Percentiles rank a stretch among this genome's conserved stretches.
phyloP scores from a whole-genome alignment of 2,113 vertebrate genomes.

The Apaloderma vittatum region DNA sequence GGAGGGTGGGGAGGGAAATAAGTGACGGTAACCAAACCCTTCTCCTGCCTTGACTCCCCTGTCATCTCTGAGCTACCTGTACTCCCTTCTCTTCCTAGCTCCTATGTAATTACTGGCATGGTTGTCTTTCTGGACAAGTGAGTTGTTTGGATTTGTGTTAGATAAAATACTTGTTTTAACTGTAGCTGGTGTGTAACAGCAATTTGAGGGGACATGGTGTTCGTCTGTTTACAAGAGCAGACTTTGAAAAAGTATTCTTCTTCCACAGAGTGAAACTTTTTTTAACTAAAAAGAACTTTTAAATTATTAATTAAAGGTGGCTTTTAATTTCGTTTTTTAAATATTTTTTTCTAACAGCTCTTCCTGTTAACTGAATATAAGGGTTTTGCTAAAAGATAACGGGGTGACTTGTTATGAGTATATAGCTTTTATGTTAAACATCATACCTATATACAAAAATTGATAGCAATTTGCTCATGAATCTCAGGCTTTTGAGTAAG shows the following conservation, averaged over 20 bases:
- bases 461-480: neutral
- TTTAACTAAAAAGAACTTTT: neutral
- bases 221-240: neutral
- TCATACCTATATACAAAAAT: neutral
- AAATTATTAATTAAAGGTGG: neutral
- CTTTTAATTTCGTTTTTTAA: neutral
- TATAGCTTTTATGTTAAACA: neutral
- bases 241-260: neutral
- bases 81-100: neutral
- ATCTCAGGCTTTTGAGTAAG: neutral
- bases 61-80: neutral
- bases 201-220: fast-evolving
- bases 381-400: neutral
- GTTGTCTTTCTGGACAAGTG: conserved; percentile 8
- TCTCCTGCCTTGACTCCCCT: neutral
- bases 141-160: neutral
- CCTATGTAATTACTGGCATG: neutral
- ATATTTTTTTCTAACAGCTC: neutral
- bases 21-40: neutral
- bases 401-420: neutral
- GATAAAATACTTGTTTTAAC: neutral
- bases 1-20: neutral
- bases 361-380: neutral
- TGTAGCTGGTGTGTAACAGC: neutral
- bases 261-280: neutral